Evolutionary conservation across 2,797 vertebrate species (phyloP), one percentile per base, ranked within the genome.

Genomic region (Oreochromis grahami): DNA sequence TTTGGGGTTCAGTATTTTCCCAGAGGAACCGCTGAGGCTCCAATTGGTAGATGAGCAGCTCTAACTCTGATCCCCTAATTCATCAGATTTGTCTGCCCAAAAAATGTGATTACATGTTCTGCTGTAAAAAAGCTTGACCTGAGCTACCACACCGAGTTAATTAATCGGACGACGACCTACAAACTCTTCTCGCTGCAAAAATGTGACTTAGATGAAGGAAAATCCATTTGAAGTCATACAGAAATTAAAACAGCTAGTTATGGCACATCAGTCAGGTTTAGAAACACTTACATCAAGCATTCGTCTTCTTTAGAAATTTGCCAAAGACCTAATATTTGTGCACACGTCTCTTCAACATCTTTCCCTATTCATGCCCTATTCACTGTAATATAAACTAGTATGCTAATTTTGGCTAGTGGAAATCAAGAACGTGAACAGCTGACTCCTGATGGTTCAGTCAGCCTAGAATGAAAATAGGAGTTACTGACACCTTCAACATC

Each of bases 401-500:
- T 43, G 38, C 21, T 43, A 2, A 43, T 70, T 17, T 45, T 10
- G 63, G 13, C 1, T 24, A 24, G 36, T 68, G 13, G 63, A 43
- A 68, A 0, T 41, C 63, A 26, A 26, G 8, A 70, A 26, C 45
- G 14, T 45, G 24, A 70, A 24, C 38, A 70, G 65, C 21, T 24
- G 34, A 21, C 60, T 4, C 34, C 19, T 21, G 5, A 9, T 4
- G 36, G n/a, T 41, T 68, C 63, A 38, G 19, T 63, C 17, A 41
- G n/a, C 36, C 63, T 68, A 24, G 5, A 41, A n/a, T 41, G 24
- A 14, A 65, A 65, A 41, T 0, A 65, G 60, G 63, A 68, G 12
- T 0, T 5, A 0, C 34, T 13, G 34, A 68, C 36, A 68, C n/a
- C n/a, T 15, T 15, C 36, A 2, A 0, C 7, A 38, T 41, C 60